phyloP scores from a whole-genome alignment of 2,113 vertebrate species.

The Clarias batrachus region DNA sequence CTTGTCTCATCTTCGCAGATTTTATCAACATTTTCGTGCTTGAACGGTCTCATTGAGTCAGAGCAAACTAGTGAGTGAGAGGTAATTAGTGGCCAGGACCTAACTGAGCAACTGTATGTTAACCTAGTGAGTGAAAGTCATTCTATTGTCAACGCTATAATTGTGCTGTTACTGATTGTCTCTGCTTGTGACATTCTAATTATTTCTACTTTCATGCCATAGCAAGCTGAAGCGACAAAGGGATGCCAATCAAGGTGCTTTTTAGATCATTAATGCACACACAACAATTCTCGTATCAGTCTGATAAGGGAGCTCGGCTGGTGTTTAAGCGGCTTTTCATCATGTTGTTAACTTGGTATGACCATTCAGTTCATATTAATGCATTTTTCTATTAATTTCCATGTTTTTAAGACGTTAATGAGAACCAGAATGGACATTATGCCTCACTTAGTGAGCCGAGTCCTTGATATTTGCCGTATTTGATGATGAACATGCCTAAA shows the following conservation, averaged over 20 bases:
- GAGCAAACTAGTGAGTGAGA: neutral
- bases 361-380: neutral
- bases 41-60: neutral
- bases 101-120: neutral
- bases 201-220: neutral
- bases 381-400: too few species aligned
- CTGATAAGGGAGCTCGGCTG: neutral
- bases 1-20: neutral
- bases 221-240: neutral
- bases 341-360: neutral
- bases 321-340: neutral
- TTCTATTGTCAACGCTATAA: neutral
- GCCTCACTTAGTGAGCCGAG: neutral
- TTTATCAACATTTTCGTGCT: neutral
- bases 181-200: conserved; percentile 6
- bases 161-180: neutral
- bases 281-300: neutral
- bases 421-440: neutral
- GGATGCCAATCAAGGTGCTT: neutral
- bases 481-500: neutral
- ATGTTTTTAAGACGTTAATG: neutral
- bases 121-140: neutral
- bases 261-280: neutral
- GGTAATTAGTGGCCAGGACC: neutral
- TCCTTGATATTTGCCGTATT: neutral